A percentile compares a stretch with the other conserved stretches of the same genome.
Evolutionary conservation across 2,797 vertebrate species (phyloP).

Genomic region (Gymnothorax javanicus): DNA sequence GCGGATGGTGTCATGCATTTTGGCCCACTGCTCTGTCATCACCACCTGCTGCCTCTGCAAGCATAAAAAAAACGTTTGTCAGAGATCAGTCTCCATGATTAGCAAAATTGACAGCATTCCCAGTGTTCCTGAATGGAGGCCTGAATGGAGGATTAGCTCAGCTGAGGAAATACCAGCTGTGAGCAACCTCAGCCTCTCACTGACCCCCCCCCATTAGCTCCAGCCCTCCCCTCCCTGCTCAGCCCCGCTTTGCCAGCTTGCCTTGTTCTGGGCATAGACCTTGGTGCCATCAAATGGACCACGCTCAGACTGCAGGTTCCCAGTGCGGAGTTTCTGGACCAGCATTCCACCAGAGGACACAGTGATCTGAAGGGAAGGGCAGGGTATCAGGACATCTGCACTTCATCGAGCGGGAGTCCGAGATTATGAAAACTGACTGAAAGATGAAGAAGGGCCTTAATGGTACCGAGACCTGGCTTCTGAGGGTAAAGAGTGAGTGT

Average conservation of each 20-base stretch:
- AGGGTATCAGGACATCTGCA: not conserved
- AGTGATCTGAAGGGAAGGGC: conserved; percentile 60
- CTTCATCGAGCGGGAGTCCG: not conserved
- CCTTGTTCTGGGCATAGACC: conserved; percentile 82
- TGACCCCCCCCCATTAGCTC: not conserved
- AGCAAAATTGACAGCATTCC: not conserved
- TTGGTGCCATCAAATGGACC: conserved; percentile 75
- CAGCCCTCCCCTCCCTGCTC: not conserved
- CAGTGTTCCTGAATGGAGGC: too few species aligned
- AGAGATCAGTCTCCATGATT: not conserved
- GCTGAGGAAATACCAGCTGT: too few species aligned
- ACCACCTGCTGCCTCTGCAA: conserved; percentile 80
- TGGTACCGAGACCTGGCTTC: not conserved
- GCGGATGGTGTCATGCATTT: conserved; percentile 71
- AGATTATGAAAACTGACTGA: not conserved
- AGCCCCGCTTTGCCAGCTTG: conserved; percentile 34
- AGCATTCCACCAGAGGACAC: conserved; percentile 78
- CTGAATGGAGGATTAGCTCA: too few species aligned
- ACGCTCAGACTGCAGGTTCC: conserved; percentile 76
- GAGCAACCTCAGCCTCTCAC: too few species aligned
- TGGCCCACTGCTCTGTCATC: conserved; percentile 77
- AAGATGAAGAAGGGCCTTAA: not conserved
- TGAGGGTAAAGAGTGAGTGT: not conserved
- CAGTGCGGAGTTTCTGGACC: conserved; percentile 77
- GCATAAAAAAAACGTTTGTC: not conserved